These are phyloP conservation scores for Thalassarche chlororhynchos DNA, from an alignment of 2,113 vertebrate genomes.

Conservation along the genomic window DNA sequence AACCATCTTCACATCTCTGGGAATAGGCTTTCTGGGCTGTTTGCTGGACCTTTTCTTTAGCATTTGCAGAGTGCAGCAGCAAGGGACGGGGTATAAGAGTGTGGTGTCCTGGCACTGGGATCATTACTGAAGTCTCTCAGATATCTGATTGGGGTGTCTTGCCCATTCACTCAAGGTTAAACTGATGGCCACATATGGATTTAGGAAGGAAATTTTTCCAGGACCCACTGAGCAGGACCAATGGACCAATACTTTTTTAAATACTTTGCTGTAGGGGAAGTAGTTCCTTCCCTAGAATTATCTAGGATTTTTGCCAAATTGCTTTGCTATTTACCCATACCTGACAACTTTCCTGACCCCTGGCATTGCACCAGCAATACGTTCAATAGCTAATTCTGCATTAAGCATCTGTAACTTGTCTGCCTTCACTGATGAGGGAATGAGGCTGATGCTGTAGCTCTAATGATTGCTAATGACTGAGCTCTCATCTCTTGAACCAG, in stretches of 20 bases:
- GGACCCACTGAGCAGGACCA: background rate
- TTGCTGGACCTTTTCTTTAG: background rate
- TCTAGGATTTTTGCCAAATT: background rate
- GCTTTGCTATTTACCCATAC: background rate
- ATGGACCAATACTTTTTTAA: background rate
- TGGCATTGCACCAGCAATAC: background rate
- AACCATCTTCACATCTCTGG: background rate
- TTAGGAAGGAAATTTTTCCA: background rate
- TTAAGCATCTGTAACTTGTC: background rate
- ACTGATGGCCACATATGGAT: background rate
- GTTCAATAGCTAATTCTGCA: background rate
- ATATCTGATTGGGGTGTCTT: background rate
- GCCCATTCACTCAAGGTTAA: background rate
- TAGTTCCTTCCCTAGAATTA: background rate
- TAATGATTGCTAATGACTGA: background rate
- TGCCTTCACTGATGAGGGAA: background rate
- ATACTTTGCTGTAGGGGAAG: background rate
- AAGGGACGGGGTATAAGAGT: background rate
- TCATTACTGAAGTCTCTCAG: background rate
- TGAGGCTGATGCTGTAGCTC: background rate
- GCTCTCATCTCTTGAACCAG: background rate
- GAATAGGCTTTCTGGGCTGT: background rate
- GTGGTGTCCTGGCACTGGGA: too few species aligned
- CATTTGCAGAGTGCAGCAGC: background rate
- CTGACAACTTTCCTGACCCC: background rate